phyloP scores from a whole-genome alignment of 2,888 invertebrate genomes.

The Nephrocerus scutellatus region DNA sequence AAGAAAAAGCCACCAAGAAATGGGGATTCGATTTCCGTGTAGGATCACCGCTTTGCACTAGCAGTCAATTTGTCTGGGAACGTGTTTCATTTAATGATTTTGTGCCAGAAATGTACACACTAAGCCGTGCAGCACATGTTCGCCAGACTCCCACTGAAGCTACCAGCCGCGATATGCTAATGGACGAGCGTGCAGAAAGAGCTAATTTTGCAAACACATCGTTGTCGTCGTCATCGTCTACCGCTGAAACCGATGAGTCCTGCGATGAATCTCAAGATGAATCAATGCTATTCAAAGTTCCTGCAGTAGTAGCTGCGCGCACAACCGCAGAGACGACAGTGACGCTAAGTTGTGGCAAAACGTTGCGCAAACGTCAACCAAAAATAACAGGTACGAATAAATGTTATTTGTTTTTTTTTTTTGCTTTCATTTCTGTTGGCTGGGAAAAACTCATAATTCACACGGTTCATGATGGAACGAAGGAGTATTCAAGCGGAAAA shows the following conservation, averaged over 20 bases:
- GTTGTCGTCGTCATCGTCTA: slow-evolving; percentile 25
- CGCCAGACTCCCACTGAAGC: slow-evolving; percentile 27
- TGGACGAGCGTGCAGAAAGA: slow-evolving; percentile 43
- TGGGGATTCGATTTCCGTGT: slow-evolving; percentile 47
- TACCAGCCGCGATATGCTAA: slow-evolving; percentile 31
- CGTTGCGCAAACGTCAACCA: slow-evolving; percentile 39
- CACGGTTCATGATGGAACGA: too few species aligned
- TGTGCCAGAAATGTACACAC: slow-evolving; percentile 45
- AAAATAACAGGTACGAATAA: slow-evolving; percentile 49
- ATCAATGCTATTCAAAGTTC: slow-evolving; percentile 32
- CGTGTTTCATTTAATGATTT: slow-evolving; percentile 41
- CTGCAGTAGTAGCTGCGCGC: slow-evolving; percentile 22
- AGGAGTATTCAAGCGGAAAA: too few species aligned
- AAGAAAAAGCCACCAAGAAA: slow-evolving; percentile 57
- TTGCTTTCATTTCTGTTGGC: too few species aligned
- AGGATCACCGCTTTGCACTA: slow-evolving; percentile 36
- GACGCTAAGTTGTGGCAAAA: slow-evolving; percentile 20
- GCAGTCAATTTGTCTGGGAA: slow-evolving; percentile 43
- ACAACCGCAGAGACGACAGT: slow-evolving; percentile 24
- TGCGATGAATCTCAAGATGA: slow-evolving; percentile 44
- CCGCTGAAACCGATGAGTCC: slow-evolving; percentile 34
- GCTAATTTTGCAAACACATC: slow-evolving; percentile 30
- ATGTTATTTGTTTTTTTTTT: too few species aligned
- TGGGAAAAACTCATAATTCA: too few species aligned
- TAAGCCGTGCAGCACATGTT: slow-evolving; percentile 46